These are phyloP conservation scores for Drosophila lacteicornis DNA, from an alignment of 1,140 invertebrate species.

Conservation along the genomic window DNA sequence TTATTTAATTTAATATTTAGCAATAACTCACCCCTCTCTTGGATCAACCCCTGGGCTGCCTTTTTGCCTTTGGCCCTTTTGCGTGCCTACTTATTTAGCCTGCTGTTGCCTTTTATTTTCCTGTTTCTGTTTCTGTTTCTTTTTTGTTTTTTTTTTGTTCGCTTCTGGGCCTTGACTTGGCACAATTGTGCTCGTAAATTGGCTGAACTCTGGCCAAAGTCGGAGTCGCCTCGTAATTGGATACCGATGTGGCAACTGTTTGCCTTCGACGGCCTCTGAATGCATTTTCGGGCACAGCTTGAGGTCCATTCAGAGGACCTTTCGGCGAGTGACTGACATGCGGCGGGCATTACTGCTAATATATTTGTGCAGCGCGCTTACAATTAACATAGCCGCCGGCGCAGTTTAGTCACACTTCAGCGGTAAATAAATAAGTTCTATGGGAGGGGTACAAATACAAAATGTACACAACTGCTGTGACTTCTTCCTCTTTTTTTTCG, in stretches of 20 bases:
- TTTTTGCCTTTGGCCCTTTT: slow-evolving; percentile 30
- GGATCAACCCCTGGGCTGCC: slow-evolving; percentile 18
- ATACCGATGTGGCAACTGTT: slow-evolving; percentile 77
- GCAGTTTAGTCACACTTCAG: slow-evolving; percentile 76
- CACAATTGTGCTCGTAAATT: slow-evolving; percentile 69
- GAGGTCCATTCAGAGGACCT: slow-evolving; percentile 54
- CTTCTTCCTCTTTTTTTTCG: not conserved
- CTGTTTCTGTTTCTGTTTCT: not conserved
- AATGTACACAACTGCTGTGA: not conserved
- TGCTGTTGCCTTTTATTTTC: slow-evolving; percentile 73
- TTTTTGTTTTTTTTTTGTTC: not conserved
- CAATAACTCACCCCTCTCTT: slow-evolving; percentile 2
- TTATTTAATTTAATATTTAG: not conserved
- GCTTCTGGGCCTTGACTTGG: slow-evolving; percentile 38
- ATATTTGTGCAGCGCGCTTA: slow-evolving; percentile 29
- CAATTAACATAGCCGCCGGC: slow-evolving; percentile 62
- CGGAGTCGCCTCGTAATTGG: slow-evolving; percentile 64
- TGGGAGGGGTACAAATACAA: not conserved
- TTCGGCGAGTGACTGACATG: slow-evolving; percentile 29
- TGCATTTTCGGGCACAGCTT: slow-evolving; percentile 59
- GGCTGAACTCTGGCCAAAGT: slow-evolving; percentile 52
- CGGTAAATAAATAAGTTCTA: slow-evolving; percentile 16
- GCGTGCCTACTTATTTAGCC: slow-evolving; percentile 56
- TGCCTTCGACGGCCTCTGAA: slow-evolving; percentile 55
- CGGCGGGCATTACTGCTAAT: slow-evolving; percentile 22